Conservation (phyloP, 2,113 vertebrate genomes). For the Lucifuga dentata region DNA sequence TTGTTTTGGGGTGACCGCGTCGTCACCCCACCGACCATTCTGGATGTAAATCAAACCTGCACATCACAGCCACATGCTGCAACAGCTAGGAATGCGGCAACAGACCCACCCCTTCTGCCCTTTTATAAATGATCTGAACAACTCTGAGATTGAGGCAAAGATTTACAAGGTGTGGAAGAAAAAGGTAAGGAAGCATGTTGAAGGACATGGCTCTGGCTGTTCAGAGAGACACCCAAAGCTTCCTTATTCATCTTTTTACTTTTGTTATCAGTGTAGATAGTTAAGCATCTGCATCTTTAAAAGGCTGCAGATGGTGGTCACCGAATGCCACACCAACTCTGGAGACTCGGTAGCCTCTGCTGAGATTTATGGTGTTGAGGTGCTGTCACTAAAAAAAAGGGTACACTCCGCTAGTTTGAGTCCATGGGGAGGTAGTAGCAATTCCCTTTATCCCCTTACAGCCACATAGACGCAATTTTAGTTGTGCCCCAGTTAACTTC, state of each 20-base stretch:
- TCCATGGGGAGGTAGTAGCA: constrained; percentile 25
- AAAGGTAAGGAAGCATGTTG: neutral
- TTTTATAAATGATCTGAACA: constrained; percentile 24
- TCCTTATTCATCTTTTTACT: constrained; percentile 1
- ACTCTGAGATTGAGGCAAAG: neutral
- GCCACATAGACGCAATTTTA: constrained; percentile 45
- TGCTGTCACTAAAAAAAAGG: constrained; percentile 7
- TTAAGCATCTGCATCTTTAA: constrained; percentile 13
- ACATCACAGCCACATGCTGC: constrained; percentile 12
- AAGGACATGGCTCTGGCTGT: neutral
- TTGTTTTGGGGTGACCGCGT: neutral
- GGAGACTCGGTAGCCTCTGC: constrained; percentile 1
- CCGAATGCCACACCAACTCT: neutral
- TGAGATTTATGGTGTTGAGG: constrained; percentile 33
- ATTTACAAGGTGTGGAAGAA: no score
- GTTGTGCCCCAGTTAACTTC: constrained; percentile 46
- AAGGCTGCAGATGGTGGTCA: constrained; percentile 5
- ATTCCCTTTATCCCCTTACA: constrained; percentile 45
- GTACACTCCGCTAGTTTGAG: constrained; percentile 33
- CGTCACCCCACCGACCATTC: neutral
- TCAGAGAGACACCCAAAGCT: constrained; percentile 8
- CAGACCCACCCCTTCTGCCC: constrained; percentile 11
- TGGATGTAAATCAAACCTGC: constrained; percentile 34
- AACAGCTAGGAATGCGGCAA: constrained; percentile 18
- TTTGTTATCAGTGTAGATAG: constrained; percentile 10